Base-by-base conservation (phyloP, 2,113 vertebrate genomes). In the Nothobranchius kuhntae region DNA sequence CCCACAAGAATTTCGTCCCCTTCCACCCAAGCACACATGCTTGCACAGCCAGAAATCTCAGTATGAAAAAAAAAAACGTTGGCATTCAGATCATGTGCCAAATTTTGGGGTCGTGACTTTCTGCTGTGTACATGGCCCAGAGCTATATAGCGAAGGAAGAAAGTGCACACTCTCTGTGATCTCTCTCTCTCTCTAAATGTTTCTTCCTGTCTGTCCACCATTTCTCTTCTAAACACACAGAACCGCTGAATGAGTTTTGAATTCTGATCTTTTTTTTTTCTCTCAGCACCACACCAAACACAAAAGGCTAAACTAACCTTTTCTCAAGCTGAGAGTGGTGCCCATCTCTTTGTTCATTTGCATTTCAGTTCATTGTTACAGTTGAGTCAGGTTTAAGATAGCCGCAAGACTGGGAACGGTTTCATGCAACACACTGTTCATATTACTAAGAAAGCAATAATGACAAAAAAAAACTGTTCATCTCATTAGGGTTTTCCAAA, bases 21-120 rank as follows among this genome's bases (percentile, higher is more conserved):
- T 60, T 36, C 51, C 38, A 69, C 46, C 17, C 66, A 68, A 38
- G 36, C 73, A 42, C 61, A 53, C 61, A 63, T 58, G 55, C 65
- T 64, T 10, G 35, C 47, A 40, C 62, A 45, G 53, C 54, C 64
- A 53, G 58, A 75, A 36, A 61, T 75, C 79, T 66, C 61, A 77
- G 75, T 68, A 76, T 70, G 7, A 17, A n/a, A 51, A 65, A n/a
- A 51, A 51, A 70, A 68, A 67, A 65, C 67, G 86, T 82, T 84
- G 77, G 64, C 26, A 88, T 88, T 88, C 86, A 77, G 56, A 75
- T 46, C 72, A 53, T 70, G 81, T 24, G n/a, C 40, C 61, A 60
- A 65, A 67, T 65, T 83, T 78, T 58, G 60, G 75, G 85, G 84
- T 86, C 80, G 62, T 69, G 82, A 88, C 84, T 82, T 88, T 84